phyloP scores from a whole-genome alignment of 2,888 invertebrate genomes.

The Hyposoter didymator region DNA sequence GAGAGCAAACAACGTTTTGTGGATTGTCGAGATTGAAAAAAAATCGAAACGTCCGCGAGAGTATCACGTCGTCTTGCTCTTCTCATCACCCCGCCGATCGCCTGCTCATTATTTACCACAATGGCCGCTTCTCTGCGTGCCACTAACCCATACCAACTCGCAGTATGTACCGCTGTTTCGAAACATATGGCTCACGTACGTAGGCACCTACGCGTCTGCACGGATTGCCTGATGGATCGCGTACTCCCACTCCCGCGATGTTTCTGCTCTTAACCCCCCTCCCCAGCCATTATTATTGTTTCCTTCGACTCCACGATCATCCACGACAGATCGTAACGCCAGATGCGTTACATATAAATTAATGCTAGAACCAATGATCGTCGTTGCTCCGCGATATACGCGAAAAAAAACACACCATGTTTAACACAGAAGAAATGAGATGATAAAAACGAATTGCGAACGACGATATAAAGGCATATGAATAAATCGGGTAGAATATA shows the following conservation, averaged over 20 bases:
- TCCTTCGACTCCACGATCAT: background rate
- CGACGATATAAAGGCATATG: constrained; percentile 9
- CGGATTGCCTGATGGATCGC: background rate
- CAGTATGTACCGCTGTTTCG: background rate
- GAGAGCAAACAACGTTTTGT: background rate
- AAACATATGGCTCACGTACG: background rate
- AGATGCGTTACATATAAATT: background rate
- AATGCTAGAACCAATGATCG: background rate
- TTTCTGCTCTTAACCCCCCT: background rate
- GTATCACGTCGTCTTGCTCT: background rate
- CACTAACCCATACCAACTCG: no score
- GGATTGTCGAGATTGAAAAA: background rate
- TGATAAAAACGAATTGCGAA: background rate
- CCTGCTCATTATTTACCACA: background rate
- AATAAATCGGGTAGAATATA: background rate
- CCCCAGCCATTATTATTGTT: background rate
- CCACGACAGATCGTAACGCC: background rate
- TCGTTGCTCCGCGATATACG: background rate
- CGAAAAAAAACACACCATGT: background rate
- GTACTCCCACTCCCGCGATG: background rate
- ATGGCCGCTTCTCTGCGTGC: no score
- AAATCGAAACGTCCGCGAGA: background rate
- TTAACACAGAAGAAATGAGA: background rate
- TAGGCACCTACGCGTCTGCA: background rate
- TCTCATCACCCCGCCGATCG: background rate